A percentile compares a stretch with the other conserved stretches of the same genome.
These are phyloP conservation scores for Aleiodes sp. DNA, from an alignment of 1,140 invertebrate genomes.

Conservation along the genomic window DNA sequence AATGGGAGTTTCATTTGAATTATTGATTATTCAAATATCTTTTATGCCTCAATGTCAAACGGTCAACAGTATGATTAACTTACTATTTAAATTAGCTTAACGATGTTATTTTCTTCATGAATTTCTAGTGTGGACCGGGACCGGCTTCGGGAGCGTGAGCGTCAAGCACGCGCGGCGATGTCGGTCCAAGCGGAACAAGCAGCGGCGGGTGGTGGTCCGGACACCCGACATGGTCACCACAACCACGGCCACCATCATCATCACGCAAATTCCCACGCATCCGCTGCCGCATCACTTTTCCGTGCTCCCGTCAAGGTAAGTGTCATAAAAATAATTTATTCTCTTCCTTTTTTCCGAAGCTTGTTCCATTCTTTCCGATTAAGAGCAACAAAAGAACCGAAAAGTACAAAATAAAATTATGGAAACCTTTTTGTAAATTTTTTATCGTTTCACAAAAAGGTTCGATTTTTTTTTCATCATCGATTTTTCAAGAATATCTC, in stretches of 20 bases:
- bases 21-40: no score
- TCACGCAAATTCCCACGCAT: slow-evolving; percentile 48
- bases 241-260: slow-evolving; percentile 59
- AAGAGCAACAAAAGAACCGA: not conserved
- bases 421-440: no score
- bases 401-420: no score
- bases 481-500: no score
- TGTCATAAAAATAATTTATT: slow-evolving; percentile 16
- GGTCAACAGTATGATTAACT: no score
- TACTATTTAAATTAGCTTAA: no score
- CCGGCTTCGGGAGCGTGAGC: slow-evolving; percentile 76
- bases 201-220: slow-evolving; percentile 68
- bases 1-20: no score
- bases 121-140: slow-evolving; percentile 76
- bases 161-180: slow-evolving; percentile 77
- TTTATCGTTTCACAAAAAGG: no score
- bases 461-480: no score
- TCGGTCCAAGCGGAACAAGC: slow-evolving; percentile 71
- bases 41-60: no score
- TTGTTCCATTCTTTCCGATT: not conserved
- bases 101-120: slow-evolving; percentile 42
- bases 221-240: slow-evolving; percentile 68
- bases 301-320: slow-evolving; percentile 60
- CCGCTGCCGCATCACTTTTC: slow-evolving; percentile 48
- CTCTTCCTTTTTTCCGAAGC: no score